phyloP scores from a whole-genome alignment of 2,888 invertebrate genomes.

The Agriopis leucophaearia region DNA sequence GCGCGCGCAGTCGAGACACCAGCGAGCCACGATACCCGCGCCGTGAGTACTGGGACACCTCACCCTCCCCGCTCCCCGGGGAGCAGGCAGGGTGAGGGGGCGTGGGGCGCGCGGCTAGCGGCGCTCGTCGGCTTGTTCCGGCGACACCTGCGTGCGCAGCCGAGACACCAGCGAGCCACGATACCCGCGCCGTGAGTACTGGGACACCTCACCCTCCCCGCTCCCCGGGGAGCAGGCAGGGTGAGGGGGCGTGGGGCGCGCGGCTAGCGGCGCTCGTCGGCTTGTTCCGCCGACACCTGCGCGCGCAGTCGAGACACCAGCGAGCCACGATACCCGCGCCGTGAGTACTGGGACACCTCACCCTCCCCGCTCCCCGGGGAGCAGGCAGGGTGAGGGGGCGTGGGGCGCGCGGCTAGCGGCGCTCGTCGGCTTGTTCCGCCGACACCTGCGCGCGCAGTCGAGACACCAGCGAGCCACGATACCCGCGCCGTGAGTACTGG shows the following conservation, averaged over 20 bases:
- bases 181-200: not conserved
- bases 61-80: not conserved
- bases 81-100: not conserved
- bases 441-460: not conserved
- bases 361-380: not conserved
- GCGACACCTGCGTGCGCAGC: constrained; percentile 2
- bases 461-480: not conserved
- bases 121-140: constrained; percentile 1
- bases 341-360: too few species aligned
- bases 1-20: not conserved
- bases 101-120: constrained; percentile 2
- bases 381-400: not conserved
- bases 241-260: not conserved
- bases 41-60: too few species aligned
- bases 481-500: too few species aligned
- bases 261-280: constrained; percentile 2
- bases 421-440: constrained; percentile 3
- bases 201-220: constrained; percentile 1
- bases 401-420: constrained; percentile 2
- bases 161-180: not conserved
- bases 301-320: not conserved
- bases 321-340: constrained; percentile 1
- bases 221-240: not conserved
- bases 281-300: constrained; percentile 4
- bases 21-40: constrained; percentile 1